Conservation (phyloP, 2,113 vertebrate genomes). For the Toxotes chatareus region DNA sequence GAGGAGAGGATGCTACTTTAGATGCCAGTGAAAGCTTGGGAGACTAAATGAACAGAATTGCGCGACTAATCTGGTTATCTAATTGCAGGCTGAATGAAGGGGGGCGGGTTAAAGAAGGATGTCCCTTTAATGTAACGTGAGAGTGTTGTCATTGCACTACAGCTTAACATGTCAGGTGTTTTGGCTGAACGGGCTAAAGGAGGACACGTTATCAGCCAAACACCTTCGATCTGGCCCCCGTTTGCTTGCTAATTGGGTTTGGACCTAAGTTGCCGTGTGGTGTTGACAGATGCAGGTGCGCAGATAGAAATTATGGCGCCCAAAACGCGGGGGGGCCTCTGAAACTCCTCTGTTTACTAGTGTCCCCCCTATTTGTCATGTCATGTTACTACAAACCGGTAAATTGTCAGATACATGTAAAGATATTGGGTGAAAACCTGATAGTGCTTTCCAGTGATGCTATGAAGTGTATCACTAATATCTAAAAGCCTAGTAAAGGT, state of each 20-base stretch:
- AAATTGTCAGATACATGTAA: no score
- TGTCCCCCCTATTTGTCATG: no score
- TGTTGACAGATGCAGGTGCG: slow-evolving; percentile 52
- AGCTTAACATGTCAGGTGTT: slow-evolving; percentile 45
- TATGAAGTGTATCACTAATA: not conserved
- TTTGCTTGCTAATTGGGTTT: slow-evolving; percentile 14
- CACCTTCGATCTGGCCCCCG: slow-evolving; percentile 2
- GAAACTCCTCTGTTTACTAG: no score
- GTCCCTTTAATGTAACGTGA: slow-evolving; percentile 59
- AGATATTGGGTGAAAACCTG: no score
- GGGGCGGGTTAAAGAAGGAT: slow-evolving; percentile 51
- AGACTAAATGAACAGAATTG: slow-evolving; percentile 48
- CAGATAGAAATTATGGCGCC: slow-evolving; percentile 5
- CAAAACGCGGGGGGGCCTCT: no score
- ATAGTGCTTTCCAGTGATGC: not conserved
- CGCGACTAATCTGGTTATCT: slow-evolving; percentile 57
- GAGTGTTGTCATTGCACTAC: slow-evolving; percentile 52
- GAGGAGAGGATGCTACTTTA: slow-evolving; percentile 47
- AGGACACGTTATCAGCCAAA: not conserved
- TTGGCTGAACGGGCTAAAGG: not conserved
- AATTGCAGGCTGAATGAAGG: slow-evolving; percentile 35
- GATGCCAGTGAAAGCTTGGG: slow-evolving; percentile 40
- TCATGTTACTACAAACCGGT: no score
- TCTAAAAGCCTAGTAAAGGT: not conserved
- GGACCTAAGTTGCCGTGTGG: not conserved